Percentiles rank a stretch among this genome's conserved stretches.
Evolutionary conservation across 2,888 invertebrate species (phyloP).

Genomic region (Zhuqinia jingwanae): DNA sequence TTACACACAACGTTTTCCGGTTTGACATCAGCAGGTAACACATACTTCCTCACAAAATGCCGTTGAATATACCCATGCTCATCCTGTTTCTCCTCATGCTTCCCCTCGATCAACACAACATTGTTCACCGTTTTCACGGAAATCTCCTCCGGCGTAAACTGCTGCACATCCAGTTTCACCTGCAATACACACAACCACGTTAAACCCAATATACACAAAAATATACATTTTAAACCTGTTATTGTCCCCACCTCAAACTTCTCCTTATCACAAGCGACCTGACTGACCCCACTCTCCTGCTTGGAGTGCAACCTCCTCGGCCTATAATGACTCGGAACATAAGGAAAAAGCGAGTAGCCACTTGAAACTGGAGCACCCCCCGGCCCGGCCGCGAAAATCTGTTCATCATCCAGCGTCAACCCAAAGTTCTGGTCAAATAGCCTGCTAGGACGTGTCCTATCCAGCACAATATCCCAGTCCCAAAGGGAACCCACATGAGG

Average conservation of each 20-base stretch:
- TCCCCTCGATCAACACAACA: slow-evolving; percentile 80
- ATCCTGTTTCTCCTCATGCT: slow-evolving; percentile 80
- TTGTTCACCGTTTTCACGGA: slow-evolving; percentile 80
- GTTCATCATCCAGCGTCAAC: slow-evolving; percentile 68
- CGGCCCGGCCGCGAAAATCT: slow-evolving; percentile 40
- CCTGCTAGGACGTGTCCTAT: slow-evolving; percentile 51
- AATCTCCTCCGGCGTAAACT: slow-evolving; percentile 80
- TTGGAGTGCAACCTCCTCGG: slow-evolving; percentile 65
- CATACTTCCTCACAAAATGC: slow-evolving; percentile 80
- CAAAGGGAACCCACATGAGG: slow-evolving; percentile 33
- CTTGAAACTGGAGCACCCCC: not conserved
- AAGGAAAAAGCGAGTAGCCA: slow-evolving; percentile 50
- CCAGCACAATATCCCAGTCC: slow-evolving; percentile 58
- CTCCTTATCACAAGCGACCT: slow-evolving; percentile 72
- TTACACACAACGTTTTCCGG: slow-evolving; percentile 80
- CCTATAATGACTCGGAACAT: slow-evolving; percentile 27
- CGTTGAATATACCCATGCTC: slow-evolving; percentile 79
- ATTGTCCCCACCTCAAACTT: slow-evolving; percentile 76
- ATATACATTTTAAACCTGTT: too few species aligned
- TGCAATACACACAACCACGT: slow-evolving; percentile 42
- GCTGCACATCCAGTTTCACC: slow-evolving; percentile 80
- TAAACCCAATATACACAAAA: too few species aligned
- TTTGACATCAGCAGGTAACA: slow-evolving; percentile 80
- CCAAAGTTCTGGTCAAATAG: slow-evolving; percentile 76
- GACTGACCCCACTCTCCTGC: slow-evolving; percentile 70